phyloP scores from a whole-genome alignment of 2,888 invertebrate genomes.

The Smittia sp. region DNA sequence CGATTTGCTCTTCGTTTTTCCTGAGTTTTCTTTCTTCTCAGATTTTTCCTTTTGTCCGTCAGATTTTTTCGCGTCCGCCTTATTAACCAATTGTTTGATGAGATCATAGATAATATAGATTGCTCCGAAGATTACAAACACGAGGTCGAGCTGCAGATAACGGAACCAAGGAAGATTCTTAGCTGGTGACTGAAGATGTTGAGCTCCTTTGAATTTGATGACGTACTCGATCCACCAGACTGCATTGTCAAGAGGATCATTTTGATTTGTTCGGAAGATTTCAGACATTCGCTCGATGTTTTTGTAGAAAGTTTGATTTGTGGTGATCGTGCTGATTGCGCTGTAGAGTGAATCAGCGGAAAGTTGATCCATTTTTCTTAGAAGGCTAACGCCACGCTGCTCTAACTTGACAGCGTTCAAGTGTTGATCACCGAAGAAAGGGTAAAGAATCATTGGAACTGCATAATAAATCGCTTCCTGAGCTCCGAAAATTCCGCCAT shows the following conservation, averaged over 20 bases:
- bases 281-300: constrained; percentile 10
- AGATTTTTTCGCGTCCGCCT: not conserved
- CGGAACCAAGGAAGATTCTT: constrained; percentile 28
- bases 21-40: not conserved
- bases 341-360: constrained; percentile 46
- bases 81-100: not conserved
- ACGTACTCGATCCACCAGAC: constrained; percentile 38
- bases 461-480: constrained; percentile 55
- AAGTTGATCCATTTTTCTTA: constrained; percentile 47
- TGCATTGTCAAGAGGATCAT: constrained; percentile 23
- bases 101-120: constrained; percentile 24
- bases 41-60: not conserved
- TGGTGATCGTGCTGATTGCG: constrained; percentile 46
- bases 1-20: not conserved
- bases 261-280: constrained; percentile 24
- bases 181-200: constrained; percentile 27
- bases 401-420: constrained; percentile 50
- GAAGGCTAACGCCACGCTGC: constrained; percentile 49
- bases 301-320: constrained; percentile 1
- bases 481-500: constrained; percentile 58
- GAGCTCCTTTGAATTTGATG: constrained; percentile 30
- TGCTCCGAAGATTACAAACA: not conserved
- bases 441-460: constrained; percentile 54
- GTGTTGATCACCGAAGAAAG: constrained; percentile 55
- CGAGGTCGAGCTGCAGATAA: constrained; percentile 22